phyloP scores from a whole-genome alignment of 2,888 invertebrate genomes.

The Cerastis leucographa region DNA sequence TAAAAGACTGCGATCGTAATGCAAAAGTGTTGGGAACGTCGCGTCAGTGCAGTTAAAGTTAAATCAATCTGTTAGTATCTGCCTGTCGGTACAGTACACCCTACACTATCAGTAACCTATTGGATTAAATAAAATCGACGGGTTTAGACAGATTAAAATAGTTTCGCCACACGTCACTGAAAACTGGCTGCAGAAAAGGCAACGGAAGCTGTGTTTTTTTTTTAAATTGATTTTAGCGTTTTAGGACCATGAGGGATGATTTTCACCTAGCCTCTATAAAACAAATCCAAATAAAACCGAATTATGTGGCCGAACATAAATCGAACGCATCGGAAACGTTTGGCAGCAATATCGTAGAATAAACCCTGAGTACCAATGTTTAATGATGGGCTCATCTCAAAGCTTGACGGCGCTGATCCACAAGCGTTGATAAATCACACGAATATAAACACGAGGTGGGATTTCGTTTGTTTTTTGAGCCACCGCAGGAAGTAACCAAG shows the following conservation, averaged over 20 bases:
- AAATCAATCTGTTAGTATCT: neutral
- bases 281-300: neutral
- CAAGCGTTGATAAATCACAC: slow-evolving; percentile 85
- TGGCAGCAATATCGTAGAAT: slow-evolving; percentile 65
- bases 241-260: neutral
- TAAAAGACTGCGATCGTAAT: neutral
- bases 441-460: slow-evolving; percentile 82
- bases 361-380: slow-evolving; percentile 69
- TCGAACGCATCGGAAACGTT: slow-evolving; percentile 39
- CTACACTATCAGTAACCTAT: neutral
- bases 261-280: neutral
- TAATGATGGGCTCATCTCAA: slow-evolving; percentile 80
- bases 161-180: neutral
- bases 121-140: neutral
- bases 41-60: neutral
- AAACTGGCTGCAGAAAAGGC: neutral
- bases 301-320: slow-evolving; percentile 38
- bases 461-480: slow-evolving; percentile 61
- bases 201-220: neutral
- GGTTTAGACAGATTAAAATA: neutral
- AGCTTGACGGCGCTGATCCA: slow-evolving; percentile 80
- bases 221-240: neutral
- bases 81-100: neutral
- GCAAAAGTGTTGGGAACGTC: neutral
- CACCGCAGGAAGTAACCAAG: slow-evolving; percentile 45